Base-by-base conservation (phyloP, 1,140 invertebrate genomes). In the Drosophila ananassae region DNA sequence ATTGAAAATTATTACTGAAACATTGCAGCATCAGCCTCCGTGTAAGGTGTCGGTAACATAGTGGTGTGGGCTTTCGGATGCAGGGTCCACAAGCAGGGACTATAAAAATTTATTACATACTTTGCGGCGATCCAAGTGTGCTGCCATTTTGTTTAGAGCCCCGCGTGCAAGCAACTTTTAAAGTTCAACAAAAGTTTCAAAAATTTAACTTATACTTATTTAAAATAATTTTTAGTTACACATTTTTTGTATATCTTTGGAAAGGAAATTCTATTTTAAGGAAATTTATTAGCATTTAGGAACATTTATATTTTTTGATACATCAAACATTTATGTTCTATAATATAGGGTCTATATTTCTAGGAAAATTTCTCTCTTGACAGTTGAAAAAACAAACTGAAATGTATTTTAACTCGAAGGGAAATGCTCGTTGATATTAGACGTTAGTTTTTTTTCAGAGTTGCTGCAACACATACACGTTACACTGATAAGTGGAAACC, bases 1-100 rank as follows among this genome's bases (percentile, higher is more conserved):
- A 82, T 87, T 87, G 82, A 79, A 87, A 87, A 87, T 87, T 87
- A 87, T 87, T 87, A 67, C 75, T 67, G 76, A 87, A 81, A 72
- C 81, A 85, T 85, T 84, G 81, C 81, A 81, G 41, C 58, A 48
- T 41, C 46, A 41, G 47, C 28, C 47, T 39, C 71, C 59, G 54
- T 47, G 37, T 53, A 53, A 66, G 53, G 46, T 64, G 21, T 13
- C 37, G 6, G 30, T 24, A 39, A 55, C 58, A 25, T 28, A 25
- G 34, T 28, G 28, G 39, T 21, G 25, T n/a, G 39, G 52, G 30
- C 21, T 24, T 68, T 52, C 21, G 32, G 22, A 41, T 60, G 46
- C 81, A 80, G 81, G 17, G 17, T 17, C 17, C 17, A 17, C 77
- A 85, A 85, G 81, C 68, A 17, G 17, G 66, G 58, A 51, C 74